A percentile compares a stretch with the other conserved stretches of the same genome.
These are phyloP conservation scores for Telenomus remus DNA, from an alignment of 1,140 invertebrate species.

Conservation along the genomic window DNA sequence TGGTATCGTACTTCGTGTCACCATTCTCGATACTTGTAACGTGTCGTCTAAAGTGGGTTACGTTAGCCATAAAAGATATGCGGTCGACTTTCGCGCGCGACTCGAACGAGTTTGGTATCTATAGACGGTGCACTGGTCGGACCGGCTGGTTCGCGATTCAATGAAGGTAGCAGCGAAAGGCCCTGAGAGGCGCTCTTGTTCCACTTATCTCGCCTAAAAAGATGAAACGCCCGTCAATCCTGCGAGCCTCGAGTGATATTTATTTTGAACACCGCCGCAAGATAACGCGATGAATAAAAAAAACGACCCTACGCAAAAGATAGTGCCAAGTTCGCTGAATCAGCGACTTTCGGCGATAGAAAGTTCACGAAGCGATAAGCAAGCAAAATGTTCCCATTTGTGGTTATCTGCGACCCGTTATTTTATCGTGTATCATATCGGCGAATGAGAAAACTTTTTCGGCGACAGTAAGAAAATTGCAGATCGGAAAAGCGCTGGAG, in stretches of 20 bases:
- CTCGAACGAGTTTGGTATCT: slow-evolving; percentile 51
- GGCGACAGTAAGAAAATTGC: no score
- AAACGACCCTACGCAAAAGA: slow-evolving; percentile 34
- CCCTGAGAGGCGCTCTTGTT: slow-evolving; percentile 48
- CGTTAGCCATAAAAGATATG: slow-evolving; percentile 44
- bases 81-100: slow-evolving; percentile 53
- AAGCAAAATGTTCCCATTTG: slow-evolving; percentile 20
- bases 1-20: slow-evolving; percentile 36
- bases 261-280: slow-evolving; percentile 39
- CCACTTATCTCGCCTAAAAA: slow-evolving; percentile 54
- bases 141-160: slow-evolving; percentile 44
- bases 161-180: slow-evolving; percentile 46
- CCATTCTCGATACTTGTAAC: slow-evolving; percentile 45
- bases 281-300: slow-evolving; percentile 51
- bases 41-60: slow-evolving; percentile 48
- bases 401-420: background rate
- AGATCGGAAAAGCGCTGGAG: no score
- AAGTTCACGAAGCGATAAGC: background rate
- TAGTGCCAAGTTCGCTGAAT: slow-evolving; percentile 19
- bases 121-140: slow-evolving; percentile 41
- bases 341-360: slow-evolving; percentile 11
- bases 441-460: no score
- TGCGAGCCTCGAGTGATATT: slow-evolving; percentile 37
- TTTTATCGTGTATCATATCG: no score
- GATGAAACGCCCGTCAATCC: slow-evolving; percentile 42